Evolutionary conservation across 2,888 invertebrate genomes (phyloP), one percentile per base, ranked within the genome.

Genomic region (Molorchus minor): DNA sequence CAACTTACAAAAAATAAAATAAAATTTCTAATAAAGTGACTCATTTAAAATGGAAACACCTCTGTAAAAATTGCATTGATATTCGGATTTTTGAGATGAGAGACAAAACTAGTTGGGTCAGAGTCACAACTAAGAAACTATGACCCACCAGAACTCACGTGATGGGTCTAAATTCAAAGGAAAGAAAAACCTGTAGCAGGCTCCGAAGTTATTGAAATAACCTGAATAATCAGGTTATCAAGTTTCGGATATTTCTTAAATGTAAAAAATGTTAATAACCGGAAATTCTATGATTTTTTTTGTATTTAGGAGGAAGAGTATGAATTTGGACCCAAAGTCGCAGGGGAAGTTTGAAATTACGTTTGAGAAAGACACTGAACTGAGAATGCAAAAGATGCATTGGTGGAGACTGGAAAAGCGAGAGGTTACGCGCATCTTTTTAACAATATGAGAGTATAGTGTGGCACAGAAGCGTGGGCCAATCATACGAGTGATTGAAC

Each of bases 311-410:
- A 95, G 77, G 91, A 92, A 70, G 84, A 87, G 0, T 93, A 85
- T 78, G 95, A 95, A 77, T 94, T 92, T 89, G 94, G 94, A 93
- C 78, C 88, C 90, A 0, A 78, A 80, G 47, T 87, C 89, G 0
- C 68, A 72, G 47, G 80, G 79, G 1, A 80, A 82, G 0, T 84
- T 86, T 0, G 75, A 83, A 0, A 75, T 87, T 2, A 69, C 21
- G 65, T 81, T 40, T 41, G 83, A 71, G 20, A 74, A 77, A 20
- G 81, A 71, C 21, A 81, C 76, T 71, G 81, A 77, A 72, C 64
- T 79, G 0, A 84, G 86, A 64, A 81, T 81, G 1, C 77, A 80
- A 0, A 88, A 89, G 0, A 88, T 87, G 1, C 80, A 87, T 72
- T 85, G 85, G 63, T 94, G 94, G 94, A 84, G 94, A 0, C 77